Evolutionary conservation across 2,888 invertebrate genomes (phyloP), one percentile per base, ranked within the genome.

Genomic region (Augochlorella aurata): DNA sequence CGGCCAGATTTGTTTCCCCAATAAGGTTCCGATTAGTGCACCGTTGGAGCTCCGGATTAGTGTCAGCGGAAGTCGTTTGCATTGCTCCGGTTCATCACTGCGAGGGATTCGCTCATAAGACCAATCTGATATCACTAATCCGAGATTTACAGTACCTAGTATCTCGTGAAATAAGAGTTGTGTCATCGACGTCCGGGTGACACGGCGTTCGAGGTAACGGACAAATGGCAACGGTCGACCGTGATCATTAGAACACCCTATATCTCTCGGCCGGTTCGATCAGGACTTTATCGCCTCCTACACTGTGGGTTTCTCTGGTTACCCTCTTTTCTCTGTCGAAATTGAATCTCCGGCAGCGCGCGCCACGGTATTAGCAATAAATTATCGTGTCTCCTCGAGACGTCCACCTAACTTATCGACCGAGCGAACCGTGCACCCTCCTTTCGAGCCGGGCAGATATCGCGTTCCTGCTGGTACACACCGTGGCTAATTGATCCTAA

Each of bases 261-360:
- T 58, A 38, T 58, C 58, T 2, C 21, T 21, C 21, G 58, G 58
- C 10, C 24, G 12, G 10, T 65, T 54, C 61, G 9, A 8, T 24
- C 52, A 38, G 45, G 38, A 16, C 61, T 67, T 44, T 67, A 24
- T 66, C 67, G 67, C 67, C 18, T 44, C 29, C 44, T 47, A 16
- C 45, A 49, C 18, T 50, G n/a, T 50, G 45, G 29, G 63, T 58
- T 58, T 58, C 58, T 58, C 58, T 29, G 58, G 24, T 49, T 66
- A 65, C 74, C 70, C 69, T 70, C 63, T 14, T 72, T 38, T 9
- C 21, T 67, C 38, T 14, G 58, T 58, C 58, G 82, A 73, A 82
- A 79, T 82, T 70, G 65, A 82, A 79, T 82, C 73, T 58, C 69
- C 74, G 66, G 45, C 65, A 54, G 12, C 47, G 71, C 8, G 50